Evolutionary conservation across 2,888 invertebrate species (phyloP).

Genomic region (Charanyca ferruginea): DNA sequence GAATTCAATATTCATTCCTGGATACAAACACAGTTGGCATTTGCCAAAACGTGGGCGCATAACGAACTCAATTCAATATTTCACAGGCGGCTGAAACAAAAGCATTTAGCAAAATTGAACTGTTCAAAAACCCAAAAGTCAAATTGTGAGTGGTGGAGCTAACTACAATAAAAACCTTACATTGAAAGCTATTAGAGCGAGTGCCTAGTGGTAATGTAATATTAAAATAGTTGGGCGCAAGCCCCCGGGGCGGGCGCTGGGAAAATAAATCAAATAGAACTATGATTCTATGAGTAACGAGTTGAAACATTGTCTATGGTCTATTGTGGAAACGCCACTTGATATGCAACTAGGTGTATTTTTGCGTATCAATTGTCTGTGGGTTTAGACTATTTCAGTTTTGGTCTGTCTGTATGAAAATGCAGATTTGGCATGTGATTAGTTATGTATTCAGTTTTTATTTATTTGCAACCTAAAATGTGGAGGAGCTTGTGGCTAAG

Average conservation of each 20-base stretch:
- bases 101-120: constrained; percentile 62
- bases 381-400: neutral
- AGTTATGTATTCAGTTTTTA: too few species aligned
- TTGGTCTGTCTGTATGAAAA: neutral
- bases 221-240: constrained; percentile 77
- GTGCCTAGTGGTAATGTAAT: constrained; percentile 78
- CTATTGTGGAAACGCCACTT: constrained; percentile 37
- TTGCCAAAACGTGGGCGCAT: constrained; percentile 31
- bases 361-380: constrained; percentile 17
- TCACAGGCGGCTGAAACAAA: constrained; percentile 47
- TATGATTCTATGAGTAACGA: constrained; percentile 65
- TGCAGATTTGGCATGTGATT: neutral
- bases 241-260: constrained; percentile 57
- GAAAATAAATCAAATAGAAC: constrained; percentile 77
- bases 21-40: constrained; percentile 29
- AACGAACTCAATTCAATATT: constrained; percentile 48
- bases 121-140: constrained; percentile 64
- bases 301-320: constrained; percentile 67
- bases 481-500: too few species aligned
- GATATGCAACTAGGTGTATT: constrained; percentile 31
- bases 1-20: constrained; percentile 20
- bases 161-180: constrained; percentile 77
- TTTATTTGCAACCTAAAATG: too few species aligned
- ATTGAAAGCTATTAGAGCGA: constrained; percentile 78
- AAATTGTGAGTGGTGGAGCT: constrained; percentile 62